Base-by-base conservation (phyloP, 2,797 vertebrate genomes). In the Emydoidea blandingii region DNA sequence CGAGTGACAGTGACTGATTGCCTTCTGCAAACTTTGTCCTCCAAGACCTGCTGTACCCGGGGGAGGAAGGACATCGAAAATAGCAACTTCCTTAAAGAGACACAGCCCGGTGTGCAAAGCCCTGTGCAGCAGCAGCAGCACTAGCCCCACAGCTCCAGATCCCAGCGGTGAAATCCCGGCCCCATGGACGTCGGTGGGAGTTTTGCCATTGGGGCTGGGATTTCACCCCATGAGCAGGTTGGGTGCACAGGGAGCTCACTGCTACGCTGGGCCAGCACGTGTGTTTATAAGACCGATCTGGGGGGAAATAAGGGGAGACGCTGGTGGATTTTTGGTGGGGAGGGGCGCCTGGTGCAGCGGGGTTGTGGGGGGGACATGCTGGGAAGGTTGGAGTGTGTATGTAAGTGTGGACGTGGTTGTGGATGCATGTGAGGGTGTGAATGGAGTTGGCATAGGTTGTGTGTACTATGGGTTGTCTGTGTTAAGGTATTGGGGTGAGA, bases 1-100 rank as follows among this genome's bases (percentile, higher is more conserved):
- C 98, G 88, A 98, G 97, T 98, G 99, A 99, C 99, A 99, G 98
- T 99, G 99, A 99, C 98, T 98, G 99, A 99, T 99, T 99, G 98
- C 98, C 97, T 98, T 98, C 98, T 94, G 95, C 98, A 97, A 98
- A 97, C 97, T 93, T 97, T 97, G 97, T 95, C 97, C 98, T 97
- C 96, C 92, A 89, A 96, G 97, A 95, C 97, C 96, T 81, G 25
- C 86, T 81, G 92, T 97, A 96, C 96, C 96, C 91, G 0, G 65
- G 87, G 93, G 95, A 97, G 44, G 72, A 95, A 91, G 90, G 96
- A 96, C 97, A 93, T 88, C 1, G 37, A 90, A 95, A 95, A 95
- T 90, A 97, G 91, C 81, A 87, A 80, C 89, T 89, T 84, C 90
- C 88, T 94, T 95, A 95, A 97, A 97, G 97, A 97, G 90, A 90